Evolutionary conservation across 2,888 invertebrate species (phyloP).

Genomic region (Orthonychiurus folsomi): DNA sequence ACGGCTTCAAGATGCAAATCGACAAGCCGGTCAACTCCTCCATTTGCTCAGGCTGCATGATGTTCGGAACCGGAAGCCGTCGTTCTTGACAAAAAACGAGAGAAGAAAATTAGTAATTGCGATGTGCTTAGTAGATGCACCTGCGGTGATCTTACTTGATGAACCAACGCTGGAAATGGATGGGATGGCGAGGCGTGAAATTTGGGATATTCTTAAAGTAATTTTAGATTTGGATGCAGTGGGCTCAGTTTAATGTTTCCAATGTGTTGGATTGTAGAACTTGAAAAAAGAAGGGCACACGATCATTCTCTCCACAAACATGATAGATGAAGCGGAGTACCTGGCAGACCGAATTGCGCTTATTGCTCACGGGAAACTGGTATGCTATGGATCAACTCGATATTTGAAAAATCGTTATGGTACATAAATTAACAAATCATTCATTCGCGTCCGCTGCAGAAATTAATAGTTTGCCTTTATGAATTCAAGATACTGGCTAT

Average conservation of each 20-base stretch:
- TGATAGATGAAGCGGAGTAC: constrained; percentile 36
- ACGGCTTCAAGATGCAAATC: constrained; percentile 15
- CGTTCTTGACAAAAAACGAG: constrained; percentile 22
- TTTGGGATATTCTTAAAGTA: constrained; percentile 30
- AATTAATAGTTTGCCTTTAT: background rate
- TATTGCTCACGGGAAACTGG: constrained; percentile 29
- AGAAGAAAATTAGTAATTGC: constrained; percentile 28
- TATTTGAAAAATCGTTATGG: constrained; percentile 28
- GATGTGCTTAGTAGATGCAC: constrained; percentile 28
- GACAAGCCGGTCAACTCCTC: constrained; percentile 17
- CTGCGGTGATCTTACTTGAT: constrained; percentile 20
- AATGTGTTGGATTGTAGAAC: background rate
- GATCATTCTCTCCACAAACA: constrained; percentile 12
- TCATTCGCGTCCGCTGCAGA: background rate
- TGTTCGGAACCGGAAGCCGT: constrained; percentile 17
- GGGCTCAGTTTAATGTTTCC: background rate
- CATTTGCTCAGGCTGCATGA: constrained; percentile 23
- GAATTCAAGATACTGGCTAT: constrained; percentile 5
- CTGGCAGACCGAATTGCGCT: constrained; percentile 31
- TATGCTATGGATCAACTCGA: constrained; percentile 28
- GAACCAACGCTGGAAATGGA: constrained; percentile 28
- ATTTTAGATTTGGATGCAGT: constrained; percentile 6
- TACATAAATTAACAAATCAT: too few relatives aligned
- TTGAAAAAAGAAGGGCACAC: constrained; percentile 3
- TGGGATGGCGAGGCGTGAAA: constrained; percentile 23